Percentiles rank a stretch among this genome's conserved stretches.
phyloP scores from a whole-genome alignment of 2,888 invertebrate species.

The Epistrophe eligans region DNA sequence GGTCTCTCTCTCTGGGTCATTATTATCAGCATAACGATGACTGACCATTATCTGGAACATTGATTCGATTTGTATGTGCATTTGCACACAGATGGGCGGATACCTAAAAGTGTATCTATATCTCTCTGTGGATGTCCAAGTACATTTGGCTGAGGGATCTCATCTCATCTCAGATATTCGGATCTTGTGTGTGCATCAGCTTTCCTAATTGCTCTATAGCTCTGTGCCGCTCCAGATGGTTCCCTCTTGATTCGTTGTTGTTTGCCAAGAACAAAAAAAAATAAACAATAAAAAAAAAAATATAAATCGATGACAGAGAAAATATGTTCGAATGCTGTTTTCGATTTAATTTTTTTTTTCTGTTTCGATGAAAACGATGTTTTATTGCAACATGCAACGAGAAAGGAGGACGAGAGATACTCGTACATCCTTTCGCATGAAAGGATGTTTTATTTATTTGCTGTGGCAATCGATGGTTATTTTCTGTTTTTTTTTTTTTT shows the following conservation, averaged over 20 bases:
- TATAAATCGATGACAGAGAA: constrained; percentile 71
- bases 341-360: constrained; percentile 36
- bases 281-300: constrained; percentile 33
- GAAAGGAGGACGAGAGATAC: neutral
- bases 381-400: constrained; percentile 30
- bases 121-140: constrained; percentile 38
- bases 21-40: constrained; percentile 76
- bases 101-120: constrained; percentile 56
- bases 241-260: constrained; percentile 18
- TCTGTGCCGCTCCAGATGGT: constrained; percentile 61
- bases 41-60: constrained; percentile 76
- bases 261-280: constrained; percentile 24
- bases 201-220: constrained; percentile 69
- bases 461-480: constrained; percentile 56
- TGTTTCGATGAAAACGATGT: constrained; percentile 51
- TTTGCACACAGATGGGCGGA: constrained; percentile 73
- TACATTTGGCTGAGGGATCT: constrained; percentile 55
- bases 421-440: constrained; percentile 58
- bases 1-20: constrained; percentile 64
- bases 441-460: constrained; percentile 69
- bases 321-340: constrained; percentile 68
- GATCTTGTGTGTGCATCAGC: constrained; percentile 57
- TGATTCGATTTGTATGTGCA: constrained; percentile 76
- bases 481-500: constrained; percentile 22
- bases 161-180: constrained; percentile 32